A percentile compares a stretch with the other conserved stretches of the same genome.
Evolutionary conservation across 2,113 vertebrate species (phyloP).

Genomic region (Alethe diademata): DNA sequence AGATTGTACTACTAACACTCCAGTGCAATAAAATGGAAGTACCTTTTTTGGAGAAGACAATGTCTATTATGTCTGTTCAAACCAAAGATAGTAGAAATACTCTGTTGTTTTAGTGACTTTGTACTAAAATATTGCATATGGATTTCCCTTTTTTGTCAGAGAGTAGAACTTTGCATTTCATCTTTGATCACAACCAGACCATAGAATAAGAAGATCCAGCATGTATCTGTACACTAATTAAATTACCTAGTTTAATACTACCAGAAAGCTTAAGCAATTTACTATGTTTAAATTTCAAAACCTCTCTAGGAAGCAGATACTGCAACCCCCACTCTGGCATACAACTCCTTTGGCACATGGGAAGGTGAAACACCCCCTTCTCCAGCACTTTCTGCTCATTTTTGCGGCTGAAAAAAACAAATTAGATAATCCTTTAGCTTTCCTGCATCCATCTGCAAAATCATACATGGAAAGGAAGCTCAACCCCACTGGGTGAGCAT

Average conservation of each 20-base stretch:
- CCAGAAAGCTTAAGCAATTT: neutral
- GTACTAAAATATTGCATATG: neutral
- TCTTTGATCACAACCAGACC: neutral
- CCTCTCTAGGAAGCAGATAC: neutral
- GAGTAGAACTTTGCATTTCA: neutral
- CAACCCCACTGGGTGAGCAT: too few species aligned
- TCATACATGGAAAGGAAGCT: neutral
- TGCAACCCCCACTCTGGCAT: too few species aligned
- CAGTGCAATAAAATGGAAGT: neutral
- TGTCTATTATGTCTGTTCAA: neutral
- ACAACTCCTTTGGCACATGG: too few species aligned
- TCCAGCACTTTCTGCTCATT: neutral
- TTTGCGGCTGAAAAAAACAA: neutral
- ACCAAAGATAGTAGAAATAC: neutral
- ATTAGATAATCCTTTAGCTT: neutral
- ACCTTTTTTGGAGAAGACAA: neutral
- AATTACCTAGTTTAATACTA: neutral
- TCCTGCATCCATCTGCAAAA: neutral
- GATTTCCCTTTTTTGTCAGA: neutral
- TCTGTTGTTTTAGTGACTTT: neutral
- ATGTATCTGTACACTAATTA: rapidly evolving
- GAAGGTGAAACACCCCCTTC: neutral
- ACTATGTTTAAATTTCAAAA: neutral
- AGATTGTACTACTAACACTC: neutral
- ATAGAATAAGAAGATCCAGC: neutral